phyloP scores from a whole-genome alignment of 2,797 vertebrate species.

The Halcyon leucocephala region DNA sequence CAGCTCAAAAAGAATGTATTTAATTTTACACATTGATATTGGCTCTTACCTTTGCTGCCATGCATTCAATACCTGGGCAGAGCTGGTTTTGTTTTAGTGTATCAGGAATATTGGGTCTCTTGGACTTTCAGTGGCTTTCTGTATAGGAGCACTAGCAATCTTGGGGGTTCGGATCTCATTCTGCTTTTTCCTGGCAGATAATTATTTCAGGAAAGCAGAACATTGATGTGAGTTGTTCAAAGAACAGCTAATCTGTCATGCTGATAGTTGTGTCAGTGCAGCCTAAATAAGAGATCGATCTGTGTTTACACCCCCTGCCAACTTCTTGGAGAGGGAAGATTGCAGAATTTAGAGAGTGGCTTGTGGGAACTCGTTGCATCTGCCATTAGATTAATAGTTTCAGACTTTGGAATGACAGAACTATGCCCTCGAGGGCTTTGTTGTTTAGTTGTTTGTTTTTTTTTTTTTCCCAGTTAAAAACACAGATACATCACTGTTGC shows the following conservation, averaged over 20 bases:
- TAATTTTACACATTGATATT: neutral
- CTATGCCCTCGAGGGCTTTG: neutral
- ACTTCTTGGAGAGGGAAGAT: neutral
- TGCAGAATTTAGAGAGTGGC: neutral
- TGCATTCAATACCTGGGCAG: neutral
- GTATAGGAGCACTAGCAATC: neutral
- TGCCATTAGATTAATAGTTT: neutral
- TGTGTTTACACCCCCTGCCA: neutral
- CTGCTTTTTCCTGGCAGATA: neutral
- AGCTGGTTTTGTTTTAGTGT: neutral
- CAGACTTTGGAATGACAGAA: neutral
- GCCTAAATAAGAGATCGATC: neutral
- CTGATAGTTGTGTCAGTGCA: neutral
- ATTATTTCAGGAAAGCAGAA: neutral
- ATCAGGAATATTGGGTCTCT: neutral
- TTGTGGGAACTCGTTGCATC: neutral
- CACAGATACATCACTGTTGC: neutral
- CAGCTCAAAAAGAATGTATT: neutral
- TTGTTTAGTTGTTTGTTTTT: neutral
- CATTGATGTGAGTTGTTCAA: neutral
- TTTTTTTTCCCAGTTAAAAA: neutral
- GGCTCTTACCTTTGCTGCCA: neutral
- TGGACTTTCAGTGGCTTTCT: neutral
- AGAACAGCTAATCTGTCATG: neutral
- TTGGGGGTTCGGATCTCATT: neutral